These are phyloP conservation scores for Ennomos quercinarius DNA, from an alignment of 2,888 invertebrate genomes.

Conservation along the genomic window DNA sequence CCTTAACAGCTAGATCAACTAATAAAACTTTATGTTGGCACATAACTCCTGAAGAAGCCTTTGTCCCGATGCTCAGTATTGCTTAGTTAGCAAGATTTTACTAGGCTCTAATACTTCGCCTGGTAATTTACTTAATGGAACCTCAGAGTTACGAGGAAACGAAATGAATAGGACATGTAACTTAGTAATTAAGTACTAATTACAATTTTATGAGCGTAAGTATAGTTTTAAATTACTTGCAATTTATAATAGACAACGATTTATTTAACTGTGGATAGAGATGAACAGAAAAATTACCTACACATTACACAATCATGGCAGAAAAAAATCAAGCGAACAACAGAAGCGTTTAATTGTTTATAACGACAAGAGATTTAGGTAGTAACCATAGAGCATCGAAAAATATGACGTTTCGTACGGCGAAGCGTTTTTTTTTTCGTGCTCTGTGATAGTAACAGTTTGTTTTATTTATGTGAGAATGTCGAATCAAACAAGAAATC, in stretches of 20 bases:
- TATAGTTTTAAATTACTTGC: constrained; percentile 13
- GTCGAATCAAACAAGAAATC: no score
- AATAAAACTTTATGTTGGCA: constrained; percentile 23
- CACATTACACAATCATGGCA: no score
- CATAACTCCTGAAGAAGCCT: constrained; percentile 19
- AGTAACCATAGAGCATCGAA: no score
- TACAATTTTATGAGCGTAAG: constrained; percentile 5
- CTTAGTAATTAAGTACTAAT: constrained; percentile 24
- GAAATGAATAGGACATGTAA: constrained; percentile 33
- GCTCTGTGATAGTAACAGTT: no score
- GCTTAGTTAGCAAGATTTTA: constrained; percentile 26
- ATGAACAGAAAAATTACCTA: no score
- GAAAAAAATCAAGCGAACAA: no score
- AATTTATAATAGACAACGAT: neutral
- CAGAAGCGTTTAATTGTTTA: no score
- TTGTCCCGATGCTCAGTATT: constrained; percentile 22
- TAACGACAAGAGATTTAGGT: no score
- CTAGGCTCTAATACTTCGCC: constrained; percentile 22
- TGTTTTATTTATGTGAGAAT: no score
- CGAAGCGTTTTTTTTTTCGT: no score
- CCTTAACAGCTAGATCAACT: constrained; percentile 10
- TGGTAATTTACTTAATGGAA: constrained; percentile 39
- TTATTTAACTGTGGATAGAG: neutral
- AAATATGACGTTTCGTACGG: no score
- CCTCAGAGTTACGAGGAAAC: constrained; percentile 34